Evolutionary conservation across 2,888 invertebrate genomes (phyloP).

Genomic region (Macaria liturata): DNA sequence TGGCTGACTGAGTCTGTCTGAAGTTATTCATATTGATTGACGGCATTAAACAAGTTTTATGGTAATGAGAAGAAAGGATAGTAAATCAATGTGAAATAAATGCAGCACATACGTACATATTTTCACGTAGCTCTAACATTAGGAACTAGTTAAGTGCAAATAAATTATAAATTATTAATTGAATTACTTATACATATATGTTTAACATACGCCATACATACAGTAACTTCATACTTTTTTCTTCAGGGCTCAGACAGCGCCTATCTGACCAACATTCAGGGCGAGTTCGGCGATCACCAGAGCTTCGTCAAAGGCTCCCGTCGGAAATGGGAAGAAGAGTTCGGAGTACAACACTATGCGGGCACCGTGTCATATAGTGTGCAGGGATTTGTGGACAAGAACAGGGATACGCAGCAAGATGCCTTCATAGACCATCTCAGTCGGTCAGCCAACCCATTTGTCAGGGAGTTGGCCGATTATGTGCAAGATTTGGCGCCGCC

Average conservation of each 20-base stretch:
- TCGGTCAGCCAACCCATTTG: slow-evolving; percentile 91
- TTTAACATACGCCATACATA: no score
- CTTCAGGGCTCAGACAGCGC: slow-evolving; percentile 91
- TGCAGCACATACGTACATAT: no score
- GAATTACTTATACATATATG: no score
- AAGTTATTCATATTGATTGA: no score
- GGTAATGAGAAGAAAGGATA: no score
- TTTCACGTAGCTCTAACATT: no score
- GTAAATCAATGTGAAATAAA: no score
- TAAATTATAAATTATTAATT: no score
- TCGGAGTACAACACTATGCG: slow-evolving; percentile 95
- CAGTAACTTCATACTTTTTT: no score
- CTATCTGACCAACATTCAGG: slow-evolving; percentile 93
- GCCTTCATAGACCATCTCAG: slow-evolving; percentile 95
- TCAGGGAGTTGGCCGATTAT: slow-evolving; percentile 88
- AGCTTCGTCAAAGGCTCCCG: slow-evolving; percentile 94
- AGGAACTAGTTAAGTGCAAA: no score
- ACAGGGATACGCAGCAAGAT: slow-evolving; percentile 96
- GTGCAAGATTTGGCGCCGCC: slow-evolving; percentile 81
- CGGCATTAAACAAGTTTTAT: no score
- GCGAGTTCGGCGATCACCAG: slow-evolving; percentile 92
- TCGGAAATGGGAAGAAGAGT: slow-evolving; percentile 94
- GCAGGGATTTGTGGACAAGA: slow-evolving; percentile 95
- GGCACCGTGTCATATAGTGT: slow-evolving; percentile 91
- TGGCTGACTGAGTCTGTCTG: no score